Evolutionary conservation across 2,888 invertebrate genomes (phyloP).

Genomic region (Eueremaeus valkanovi): DNA sequence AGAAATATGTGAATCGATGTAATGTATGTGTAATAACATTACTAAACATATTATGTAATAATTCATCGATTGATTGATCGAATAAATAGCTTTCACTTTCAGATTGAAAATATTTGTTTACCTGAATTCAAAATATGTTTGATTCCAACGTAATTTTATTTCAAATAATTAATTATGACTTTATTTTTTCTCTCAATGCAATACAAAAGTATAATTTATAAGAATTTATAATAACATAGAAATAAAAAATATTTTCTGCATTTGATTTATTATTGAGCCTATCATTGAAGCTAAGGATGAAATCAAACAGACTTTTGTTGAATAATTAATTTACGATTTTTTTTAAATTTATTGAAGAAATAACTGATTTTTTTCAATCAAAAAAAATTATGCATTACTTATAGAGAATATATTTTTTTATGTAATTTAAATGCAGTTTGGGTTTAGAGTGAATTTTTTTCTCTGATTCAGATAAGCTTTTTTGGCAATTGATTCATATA

Average conservation of each 20-base stretch:
- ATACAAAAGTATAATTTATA: neutral
- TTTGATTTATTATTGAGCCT: neutral
- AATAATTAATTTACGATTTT: neutral
- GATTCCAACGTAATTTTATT: neutral
- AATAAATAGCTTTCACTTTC: neutral
- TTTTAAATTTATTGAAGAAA: neutral
- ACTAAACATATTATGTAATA: neutral
- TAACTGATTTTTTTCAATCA: neutral
- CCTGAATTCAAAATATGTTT: neutral
- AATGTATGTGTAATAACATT: no score
- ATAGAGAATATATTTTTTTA: neutral
- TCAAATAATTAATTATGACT: no score
- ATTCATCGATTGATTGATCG: neutral
- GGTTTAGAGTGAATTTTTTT: neutral
- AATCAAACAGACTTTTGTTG: neutral
- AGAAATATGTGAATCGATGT: no score
- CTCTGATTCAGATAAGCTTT: neutral
- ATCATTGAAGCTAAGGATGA: neutral
- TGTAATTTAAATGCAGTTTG: constrained; percentile 12
- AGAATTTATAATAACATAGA: neutral
- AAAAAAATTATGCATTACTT: neutral
- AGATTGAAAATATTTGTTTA: no score
- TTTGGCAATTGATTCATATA: neutral
- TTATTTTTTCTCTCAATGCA: no score
- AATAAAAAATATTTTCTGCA: neutral